phyloP scores from a whole-genome alignment of 2,113 vertebrate species.

The Terrapene triunguis region DNA sequence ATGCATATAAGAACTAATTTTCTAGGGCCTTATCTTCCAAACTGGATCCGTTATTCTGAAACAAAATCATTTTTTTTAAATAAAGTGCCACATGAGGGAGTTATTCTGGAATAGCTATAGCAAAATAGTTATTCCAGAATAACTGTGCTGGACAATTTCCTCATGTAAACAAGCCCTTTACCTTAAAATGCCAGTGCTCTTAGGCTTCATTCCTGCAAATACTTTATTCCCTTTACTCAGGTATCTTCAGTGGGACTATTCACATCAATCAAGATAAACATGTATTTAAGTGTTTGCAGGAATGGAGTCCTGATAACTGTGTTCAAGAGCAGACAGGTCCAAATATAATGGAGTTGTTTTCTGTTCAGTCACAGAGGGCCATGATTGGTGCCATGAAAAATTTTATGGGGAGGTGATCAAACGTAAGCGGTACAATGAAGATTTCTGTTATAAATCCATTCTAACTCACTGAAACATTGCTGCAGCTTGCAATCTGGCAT shows the following conservation, averaged over 20 bases:
- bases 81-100: background rate
- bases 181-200: background rate
- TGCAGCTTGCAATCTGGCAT: background rate
- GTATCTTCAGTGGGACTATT: conserved; percentile 16
- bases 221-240: background rate
- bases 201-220: background rate
- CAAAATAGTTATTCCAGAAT: background rate
- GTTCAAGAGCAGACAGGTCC: conserved; percentile 36
- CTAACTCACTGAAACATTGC: background rate
- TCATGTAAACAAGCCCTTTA: background rate
- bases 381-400: background rate
- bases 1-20: background rate
- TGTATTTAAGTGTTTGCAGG: conserved; percentile 46
- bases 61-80: background rate
- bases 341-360: conserved; percentile 34
- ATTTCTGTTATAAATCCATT: background rate
- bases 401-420: conserved; percentile 31
- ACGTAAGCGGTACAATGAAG: background rate
- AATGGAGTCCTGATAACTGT: conserved; percentile 30
- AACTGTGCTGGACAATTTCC: background rate
- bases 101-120: background rate
- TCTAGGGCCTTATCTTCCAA: background rate
- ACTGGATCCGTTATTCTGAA: background rate
- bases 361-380: conserved; percentile 9
- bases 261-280: conserved; percentile 26